Base-by-base conservation (phyloP, 2,113 vertebrate genomes). In the Cynoglossus semilaevis region DNA sequence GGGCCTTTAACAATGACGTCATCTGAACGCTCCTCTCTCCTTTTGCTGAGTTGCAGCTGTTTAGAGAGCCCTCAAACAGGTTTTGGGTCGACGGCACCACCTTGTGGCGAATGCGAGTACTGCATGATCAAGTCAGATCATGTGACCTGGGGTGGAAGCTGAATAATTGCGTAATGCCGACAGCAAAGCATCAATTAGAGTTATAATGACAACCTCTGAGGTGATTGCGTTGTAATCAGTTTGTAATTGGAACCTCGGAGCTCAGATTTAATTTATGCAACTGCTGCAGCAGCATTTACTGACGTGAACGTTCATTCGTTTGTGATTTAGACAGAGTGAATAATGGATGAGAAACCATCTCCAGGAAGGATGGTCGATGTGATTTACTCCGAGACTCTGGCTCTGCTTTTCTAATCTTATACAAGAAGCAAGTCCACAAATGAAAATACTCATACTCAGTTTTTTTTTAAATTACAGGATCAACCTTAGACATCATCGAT, bases 151-250 rank as follows among this genome's bases (percentile, higher is more conserved):
- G 22, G 60, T 51, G 53, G 63, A 41, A 66, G 57, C 18, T 37
- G 67, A 59, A 40, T 69, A 71, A 70, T 71, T 73, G 8, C 16
- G 43, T 77, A 41, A 82, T 58, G 53, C n/a, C 45, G 13, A 22
- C 8, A 57, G 74, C 70, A 79, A 74, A 77, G 66, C 67, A 70
- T 50, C 53, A 75, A 57, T 82, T 79, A 65, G 22, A 13, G 37
- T 46, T 51, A 38, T 56, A 63, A 80, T 76, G 43, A 62, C 38
- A 59, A 48, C 70, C 44, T 70, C 64, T 61, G 56, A 19, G 45
- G 63, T 63, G 54, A 42, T 57, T 50, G 44, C 38, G 36, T 46
- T 43, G 12, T 63, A 76, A 82, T 79, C 68, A 51, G 15, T 51
- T 68, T 29, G 67, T 80, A 58, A 67, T 56, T 41, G 58, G 49